These are phyloP conservation scores for Cardiocondyla obscurior DNA, from an alignment of 1,140 invertebrate species.

Conservation along the genomic window DNA sequence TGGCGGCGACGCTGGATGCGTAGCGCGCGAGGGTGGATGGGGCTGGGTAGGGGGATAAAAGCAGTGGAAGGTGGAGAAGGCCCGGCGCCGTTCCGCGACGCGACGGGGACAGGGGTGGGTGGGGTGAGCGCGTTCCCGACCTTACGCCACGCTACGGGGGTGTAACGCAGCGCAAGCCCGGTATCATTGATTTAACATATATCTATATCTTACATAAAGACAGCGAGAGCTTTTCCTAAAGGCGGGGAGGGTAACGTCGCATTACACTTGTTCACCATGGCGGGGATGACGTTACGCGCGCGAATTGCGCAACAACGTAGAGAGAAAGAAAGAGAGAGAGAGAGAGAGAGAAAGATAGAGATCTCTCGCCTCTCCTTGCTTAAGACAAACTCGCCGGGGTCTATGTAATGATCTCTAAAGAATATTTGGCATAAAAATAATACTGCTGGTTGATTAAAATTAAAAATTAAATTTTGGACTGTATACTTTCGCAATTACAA, in stretches of 20 bases:
- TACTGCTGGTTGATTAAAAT: too few species aligned
- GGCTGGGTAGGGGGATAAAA: constrained; percentile 7
- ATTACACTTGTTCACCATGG: constrained; percentile 28
- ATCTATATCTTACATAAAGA: constrained; percentile 70
- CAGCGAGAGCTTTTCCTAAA: constrained; percentile 37
- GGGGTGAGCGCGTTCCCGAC: constrained; percentile 51
- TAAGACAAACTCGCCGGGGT: neutral
- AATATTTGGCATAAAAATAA: too few species aligned
- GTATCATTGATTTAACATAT: constrained; percentile 82
- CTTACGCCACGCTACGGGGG: constrained; percentile 57
- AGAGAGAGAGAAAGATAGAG: neutral
- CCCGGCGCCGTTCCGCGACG: constrained; percentile 39
- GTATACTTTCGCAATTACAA: too few species aligned
- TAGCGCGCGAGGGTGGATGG: neutral
- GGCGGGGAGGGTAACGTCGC: neutral
- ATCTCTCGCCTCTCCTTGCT: neutral
- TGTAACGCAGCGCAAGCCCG: constrained; percentile 78
- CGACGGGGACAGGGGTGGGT: constrained; percentile 33
- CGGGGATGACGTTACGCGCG: constrained; percentile 5
- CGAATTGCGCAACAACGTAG: neutral
- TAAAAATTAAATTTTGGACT: too few species aligned
- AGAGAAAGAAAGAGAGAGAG: neutral
- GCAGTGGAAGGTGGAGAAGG: constrained; percentile 34
- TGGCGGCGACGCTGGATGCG: neutral
- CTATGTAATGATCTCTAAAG: neutral